phyloP scores from a whole-genome alignment of 2,797 vertebrate genomes.

The Acomys russatus region DNA sequence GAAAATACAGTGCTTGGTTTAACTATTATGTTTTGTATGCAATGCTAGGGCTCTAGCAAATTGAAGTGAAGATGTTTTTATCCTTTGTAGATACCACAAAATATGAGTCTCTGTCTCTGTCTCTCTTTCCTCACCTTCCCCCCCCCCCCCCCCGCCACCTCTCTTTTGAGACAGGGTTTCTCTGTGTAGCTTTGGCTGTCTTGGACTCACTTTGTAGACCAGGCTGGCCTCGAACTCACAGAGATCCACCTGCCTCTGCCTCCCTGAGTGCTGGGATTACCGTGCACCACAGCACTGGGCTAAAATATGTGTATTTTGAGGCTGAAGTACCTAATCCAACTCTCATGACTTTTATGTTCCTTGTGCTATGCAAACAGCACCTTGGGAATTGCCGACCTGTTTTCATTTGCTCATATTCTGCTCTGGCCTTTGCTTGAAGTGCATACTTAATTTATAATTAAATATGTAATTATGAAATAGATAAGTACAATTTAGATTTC shows the following conservation, averaged over 20 bases:
- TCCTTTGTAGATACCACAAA: neutral
- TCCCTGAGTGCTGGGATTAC: too few relatives aligned
- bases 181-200: too few relatives aligned
- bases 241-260: too few relatives aligned
- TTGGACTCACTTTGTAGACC: too few relatives aligned
- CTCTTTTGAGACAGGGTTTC: too few relatives aligned
- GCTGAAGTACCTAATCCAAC: neutral
- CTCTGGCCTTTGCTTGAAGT: conserved; percentile 33
- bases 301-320: neutral
- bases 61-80: neutral
- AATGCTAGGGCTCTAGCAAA: neutral
- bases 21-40: neutral
- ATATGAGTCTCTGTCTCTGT: too few relatives aligned
- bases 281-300: too few relatives aligned
- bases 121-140: too few relatives aligned
- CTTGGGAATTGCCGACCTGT: neutral
- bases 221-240: too few relatives aligned
- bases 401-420: conserved; percentile 38
- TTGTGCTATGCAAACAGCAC: neutral
- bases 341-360: neutral
- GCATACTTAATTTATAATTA: conserved; percentile 52
- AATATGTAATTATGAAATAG: conserved; percentile 46
- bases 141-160: too few relatives aligned
- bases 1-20: neutral
- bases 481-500: conserved; percentile 44